Base-by-base conservation (phyloP, 64 coral and sea anemone species). In the Cladopsammia gracilis region DNA sequence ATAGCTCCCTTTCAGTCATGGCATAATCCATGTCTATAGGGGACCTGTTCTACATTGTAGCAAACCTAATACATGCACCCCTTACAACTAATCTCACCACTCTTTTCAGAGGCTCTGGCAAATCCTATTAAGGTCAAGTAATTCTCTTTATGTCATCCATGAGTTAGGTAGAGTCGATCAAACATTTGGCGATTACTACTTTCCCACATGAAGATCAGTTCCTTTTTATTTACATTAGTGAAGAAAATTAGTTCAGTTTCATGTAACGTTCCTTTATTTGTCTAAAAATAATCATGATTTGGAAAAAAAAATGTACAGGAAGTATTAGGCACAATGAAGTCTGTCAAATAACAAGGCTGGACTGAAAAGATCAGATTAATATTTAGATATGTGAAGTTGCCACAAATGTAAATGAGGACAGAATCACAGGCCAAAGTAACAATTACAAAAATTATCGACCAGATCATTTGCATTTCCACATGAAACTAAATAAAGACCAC, bases 281-380 rank as follows among this genome's bases (percentile, higher is more conserved):
- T 52, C 16, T 15, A 19, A 64, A 10, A 81, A 72, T 72, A 45
- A 5, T 13, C 4, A 14, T 15, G 10, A 62, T 64, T 62, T 45
- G 10, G 47, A 62, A 82, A 25, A 13, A 72, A 72, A 72, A 61
- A 61, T 18, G 58, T 61, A 61, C 58, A 61, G 16, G 10, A 18
- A 61, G 58, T 56, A 5, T 10, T 10, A 10, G 53, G 53, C 53
- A 56, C 12, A 56, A 56, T 56, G 7, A 12, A 56, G 53, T 56
- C 65, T 69, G 60, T 58, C 23, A 42, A 79, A 23, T 60, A 60
- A 34, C n/a, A 79, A 75, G 47, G 72, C 67, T 75, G 72, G 12
- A 48, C 44, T 48, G 6, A 44, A 75, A 75, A 46, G 34, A 77
- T 77, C 75, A 59, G 77, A 61, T 79, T 10, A 59, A 19, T 75